These are phyloP conservation scores for Ictidomys tridecemlineatus DNA, from an alignment of 2,113 vertebrate genomes.

Conservation along the genomic window DNA sequence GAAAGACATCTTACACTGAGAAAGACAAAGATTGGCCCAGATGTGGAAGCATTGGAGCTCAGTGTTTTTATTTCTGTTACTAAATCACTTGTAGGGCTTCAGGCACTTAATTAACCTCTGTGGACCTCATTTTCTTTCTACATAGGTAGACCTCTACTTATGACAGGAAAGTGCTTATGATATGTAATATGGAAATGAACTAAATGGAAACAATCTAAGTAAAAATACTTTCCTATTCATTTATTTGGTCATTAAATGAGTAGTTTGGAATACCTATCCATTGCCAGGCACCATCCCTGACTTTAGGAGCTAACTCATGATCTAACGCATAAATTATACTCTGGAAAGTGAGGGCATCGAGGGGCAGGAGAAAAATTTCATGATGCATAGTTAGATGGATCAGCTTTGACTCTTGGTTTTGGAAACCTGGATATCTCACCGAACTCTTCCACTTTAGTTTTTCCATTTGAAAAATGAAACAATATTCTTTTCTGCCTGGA, in stretches of 20 bases:
- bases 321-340: not conserved
- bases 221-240: conserved; percentile 36
- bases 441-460: not conserved
- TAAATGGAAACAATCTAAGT: conserved; percentile 33
- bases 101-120: conserved; percentile 71
- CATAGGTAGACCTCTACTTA: conserved; percentile 13
- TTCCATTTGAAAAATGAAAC: conserved; percentile 38
- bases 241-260: not conserved
- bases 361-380: not conserved
- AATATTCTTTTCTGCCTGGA: not conserved
- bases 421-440: not conserved
- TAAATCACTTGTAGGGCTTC: conserved; percentile 46
- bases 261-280: not conserved
- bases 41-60: not conserved
- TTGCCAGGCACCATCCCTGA: not conserved
- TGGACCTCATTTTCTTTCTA: conserved; percentile 60
- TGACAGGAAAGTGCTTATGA: conserved; percentile 44
- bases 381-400: not conserved
- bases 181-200: conserved; percentile 63
- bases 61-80: not conserved
- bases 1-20: not conserved
- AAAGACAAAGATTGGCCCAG: not conserved
- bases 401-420: not conserved
- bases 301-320: not conserved
- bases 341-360: not conserved